phyloP scores from a whole-genome alignment of 2,113 vertebrate genomes.

The Macaca nemestrina region DNA sequence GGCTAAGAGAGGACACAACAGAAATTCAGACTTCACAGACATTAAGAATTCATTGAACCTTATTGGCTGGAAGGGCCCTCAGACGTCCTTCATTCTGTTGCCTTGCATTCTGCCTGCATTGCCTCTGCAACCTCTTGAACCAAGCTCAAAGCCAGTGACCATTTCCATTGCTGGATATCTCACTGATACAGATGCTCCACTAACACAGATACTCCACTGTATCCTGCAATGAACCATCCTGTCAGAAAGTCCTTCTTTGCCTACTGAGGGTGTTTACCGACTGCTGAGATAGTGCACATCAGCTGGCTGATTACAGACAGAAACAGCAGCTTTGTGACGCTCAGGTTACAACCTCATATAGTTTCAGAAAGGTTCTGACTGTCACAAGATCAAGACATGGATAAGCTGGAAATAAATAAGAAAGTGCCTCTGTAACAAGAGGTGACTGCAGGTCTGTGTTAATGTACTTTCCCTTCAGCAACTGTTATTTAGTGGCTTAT shows the following conservation, averaged over 20 bases:
- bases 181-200: not conserved
- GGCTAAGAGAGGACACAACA: not conserved
- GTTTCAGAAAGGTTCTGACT: not conserved
- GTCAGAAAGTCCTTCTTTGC: not conserved
- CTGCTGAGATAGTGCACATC: not conserved
- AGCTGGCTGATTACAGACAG: not conserved
- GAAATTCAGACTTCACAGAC: not conserved
- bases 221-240: not conserved
- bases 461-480: not conserved
- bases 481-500: not conserved
- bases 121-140: not conserved
- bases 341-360: not conserved
- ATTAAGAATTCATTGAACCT: not conserved
- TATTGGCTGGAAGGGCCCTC: not conserved
- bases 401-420: not conserved
- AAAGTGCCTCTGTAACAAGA: not conserved
- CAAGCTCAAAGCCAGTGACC: not conserved
- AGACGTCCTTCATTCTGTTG: too few species aligned
- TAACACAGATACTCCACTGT: not conserved
- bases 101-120: fast-evolving
- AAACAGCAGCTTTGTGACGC: not conserved
- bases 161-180: not conserved
- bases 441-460: not conserved
- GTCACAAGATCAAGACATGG: not conserved
- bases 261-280: not conserved